phyloP scores from a whole-genome alignment of 2,888 invertebrate species.

The Malacosoma neustria region DNA sequence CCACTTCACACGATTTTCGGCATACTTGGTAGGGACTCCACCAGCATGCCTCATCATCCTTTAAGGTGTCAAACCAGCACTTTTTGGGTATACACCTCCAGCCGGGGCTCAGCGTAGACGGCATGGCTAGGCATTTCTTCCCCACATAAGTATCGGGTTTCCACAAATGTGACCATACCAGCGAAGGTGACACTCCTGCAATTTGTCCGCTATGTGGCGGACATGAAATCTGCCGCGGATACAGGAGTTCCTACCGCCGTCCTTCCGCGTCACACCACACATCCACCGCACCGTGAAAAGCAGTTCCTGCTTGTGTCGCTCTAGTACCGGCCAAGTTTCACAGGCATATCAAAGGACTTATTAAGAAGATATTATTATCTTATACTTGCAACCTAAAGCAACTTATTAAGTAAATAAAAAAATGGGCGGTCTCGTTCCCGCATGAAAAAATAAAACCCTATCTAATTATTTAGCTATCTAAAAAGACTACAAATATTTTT shows the following conservation, averaged over 20 bases:
- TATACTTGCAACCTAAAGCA: too few species aligned
- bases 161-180: background rate
- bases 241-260: background rate
- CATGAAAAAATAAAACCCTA: too few species aligned
- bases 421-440: too few species aligned
- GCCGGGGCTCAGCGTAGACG: background rate
- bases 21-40: background rate
- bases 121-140: background rate
- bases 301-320: too few species aligned
- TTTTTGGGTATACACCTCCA: background rate
- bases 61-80: background rate
- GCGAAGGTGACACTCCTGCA: background rate
- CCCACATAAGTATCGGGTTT: background rate
- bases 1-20: background rate
- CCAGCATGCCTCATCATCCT: background rate
- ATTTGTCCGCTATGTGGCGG: background rate
- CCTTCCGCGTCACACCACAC: too few species aligned
- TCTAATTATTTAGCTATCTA: too few species aligned
- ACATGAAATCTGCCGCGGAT: background rate
- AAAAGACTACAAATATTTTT: too few species aligned
- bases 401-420: too few species aligned
- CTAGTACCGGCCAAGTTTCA: too few species aligned
- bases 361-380: too few species aligned
- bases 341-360: too few species aligned
- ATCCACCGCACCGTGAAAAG: too few species aligned